These are phyloP conservation scores for Thyatira batis DNA, from an alignment of 2,888 invertebrate species.

Conservation along the genomic window DNA sequence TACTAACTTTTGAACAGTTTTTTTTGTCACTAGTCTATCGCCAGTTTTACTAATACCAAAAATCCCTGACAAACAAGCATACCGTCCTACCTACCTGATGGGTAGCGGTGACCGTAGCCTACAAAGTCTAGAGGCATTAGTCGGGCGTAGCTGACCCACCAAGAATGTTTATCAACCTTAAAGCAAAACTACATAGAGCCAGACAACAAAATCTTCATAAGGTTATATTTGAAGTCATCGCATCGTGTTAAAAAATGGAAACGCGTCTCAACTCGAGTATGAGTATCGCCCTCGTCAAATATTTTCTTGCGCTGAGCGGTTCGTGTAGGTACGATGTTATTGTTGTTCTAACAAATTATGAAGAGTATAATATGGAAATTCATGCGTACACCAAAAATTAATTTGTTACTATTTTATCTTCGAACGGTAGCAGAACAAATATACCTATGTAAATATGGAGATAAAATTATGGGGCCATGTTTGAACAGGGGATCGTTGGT, in stretches of 20 bases:
- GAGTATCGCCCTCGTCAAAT: constrained; percentile 45
- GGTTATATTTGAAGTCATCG: constrained; percentile 2
- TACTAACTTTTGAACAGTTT: too few relatives aligned
- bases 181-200: too few relatives aligned
- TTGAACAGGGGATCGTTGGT: too few relatives aligned
- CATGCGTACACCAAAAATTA: constrained; percentile 31
- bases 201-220: constrained; percentile 14
- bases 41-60: too few relatives aligned
- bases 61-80: too few relatives aligned
- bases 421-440: background rate
- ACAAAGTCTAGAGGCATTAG: too few relatives aligned
- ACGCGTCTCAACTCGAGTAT: constrained; percentile 24
- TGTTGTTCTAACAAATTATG: constrained; percentile 48
- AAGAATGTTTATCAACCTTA: too few relatives aligned
- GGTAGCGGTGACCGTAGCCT: too few relatives aligned
- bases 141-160: too few relatives aligned
- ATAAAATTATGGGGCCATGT: background rate
- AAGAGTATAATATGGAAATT: constrained; percentile 38
- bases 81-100: too few relatives aligned
- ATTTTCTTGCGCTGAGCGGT: constrained; percentile 38
- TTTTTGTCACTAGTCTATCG: too few relatives aligned
- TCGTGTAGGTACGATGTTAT: constrained; percentile 31
- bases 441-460: background rate
- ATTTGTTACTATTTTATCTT: constrained; percentile 24
- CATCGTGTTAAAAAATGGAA: constrained; percentile 27